Base-by-base conservation (phyloP, 2,888 invertebrate genomes). In the Dexiosoma caninum region DNA sequence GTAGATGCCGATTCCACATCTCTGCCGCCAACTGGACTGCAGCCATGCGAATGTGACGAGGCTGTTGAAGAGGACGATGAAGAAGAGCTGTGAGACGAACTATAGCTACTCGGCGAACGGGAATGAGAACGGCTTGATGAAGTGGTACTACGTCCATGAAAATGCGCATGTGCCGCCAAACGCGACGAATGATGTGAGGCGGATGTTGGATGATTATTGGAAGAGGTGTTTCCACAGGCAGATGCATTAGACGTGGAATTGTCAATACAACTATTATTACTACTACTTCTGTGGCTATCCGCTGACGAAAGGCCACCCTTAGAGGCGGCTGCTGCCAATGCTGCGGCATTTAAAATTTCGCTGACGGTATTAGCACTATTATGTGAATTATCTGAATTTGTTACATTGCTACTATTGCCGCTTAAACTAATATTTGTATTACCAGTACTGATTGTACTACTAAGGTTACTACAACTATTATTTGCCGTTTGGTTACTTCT, bases 81-180 rank as follows among this genome's bases (percentile, higher is more conserved):
- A 51, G 90, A 88, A 82, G 89, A 88, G 85, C 89, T 90, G 78
- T 90, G 90, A 82, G 90, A 90, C 74, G 90, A 90, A 86, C 90
- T 90, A 83, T 90, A 90, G 83, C 90, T 90, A 85, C 90, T 90
- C 79, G 90, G 90, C 77, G 90, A 90, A 60, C 92, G 91, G 67
- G 92, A 92, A 86, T 91, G 92, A 82, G 92, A 92, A 85, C 92
- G 89, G 86, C 91, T 92, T 81, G 92, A 92, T 78, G 92, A 92
- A 72, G 91, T 91, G 84, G 92, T 92, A 86, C 90, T 90, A 37
- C 89, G 88, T 49, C 91, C 92, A 78, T 88, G 88, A 76, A 86
- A 82, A 83, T 86, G 84, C 12, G 51, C 35, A 82, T 86, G 85
- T 53, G 83, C 59, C 67, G 72, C 55, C 30, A 83, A 84, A 60